Evolutionary conservation across 2,888 invertebrate genomes (phyloP), one percentile per base, ranked within the genome.

Genomic region (Leptinotarsa juncta): DNA sequence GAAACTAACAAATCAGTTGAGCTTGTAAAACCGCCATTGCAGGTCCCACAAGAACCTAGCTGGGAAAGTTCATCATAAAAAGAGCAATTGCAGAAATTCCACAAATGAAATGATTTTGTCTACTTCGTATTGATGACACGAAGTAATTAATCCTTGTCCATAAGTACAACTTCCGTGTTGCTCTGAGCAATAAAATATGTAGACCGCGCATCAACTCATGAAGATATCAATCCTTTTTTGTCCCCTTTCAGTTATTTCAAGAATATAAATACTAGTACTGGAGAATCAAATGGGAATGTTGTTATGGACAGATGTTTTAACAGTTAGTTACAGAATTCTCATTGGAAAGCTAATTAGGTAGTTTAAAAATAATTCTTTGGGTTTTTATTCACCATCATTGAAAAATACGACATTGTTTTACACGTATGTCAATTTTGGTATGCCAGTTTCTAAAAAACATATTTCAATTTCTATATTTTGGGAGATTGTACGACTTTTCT

Each of bases 211-310:
- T 57, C 57, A 20, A 26, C 20, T 26, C 57, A 23, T 57, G 57
- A 57, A 57, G 57, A 57, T 57, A 57, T 57, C 57, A 57, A 57
- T 57, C 57, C 57, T 57, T 57, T 23, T 51, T 51, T 51, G 51
- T 51, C n/a, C 51, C 51, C 14, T 51, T 51, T 57, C 57, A 57
- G 57, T 23, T 23, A 23, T 23, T 57, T 20, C 23, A 23, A 57
- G 23, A 26, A 57, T 57, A 57, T 57, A 57, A 57, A 57, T 57
- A 23, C 20, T 7, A 23, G 16, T 4, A 23, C 57, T 57, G 23
- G 15, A 20, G 57, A 57, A 57, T 57, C 57, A 57, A 15, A 57
- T 10, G 57, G 57, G 57, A 57, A 57, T 57, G 57, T 23, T 57
- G 57, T 57, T 23, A 4, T 57, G 14, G 14, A 57, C 57, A 57